phyloP scores from a whole-genome alignment of 2,113 vertebrate genomes.

The Megalops atlanticus region DNA sequence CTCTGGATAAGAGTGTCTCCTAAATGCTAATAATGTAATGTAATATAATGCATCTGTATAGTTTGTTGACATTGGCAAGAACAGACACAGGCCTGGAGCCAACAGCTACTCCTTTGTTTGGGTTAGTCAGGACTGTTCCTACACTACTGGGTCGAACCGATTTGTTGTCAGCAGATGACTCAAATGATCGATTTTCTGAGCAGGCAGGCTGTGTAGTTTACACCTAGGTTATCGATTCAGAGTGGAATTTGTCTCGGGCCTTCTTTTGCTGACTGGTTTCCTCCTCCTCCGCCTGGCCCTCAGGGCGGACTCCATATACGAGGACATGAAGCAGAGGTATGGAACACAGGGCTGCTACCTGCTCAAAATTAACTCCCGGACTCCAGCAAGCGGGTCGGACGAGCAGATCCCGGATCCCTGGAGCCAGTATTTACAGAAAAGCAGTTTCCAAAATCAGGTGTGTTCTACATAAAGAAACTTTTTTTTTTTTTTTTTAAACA shows the following conservation, averaged over 20 bases:
- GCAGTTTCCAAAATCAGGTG: slow-evolving; percentile 82
- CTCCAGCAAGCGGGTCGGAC: slow-evolving; percentile 74
- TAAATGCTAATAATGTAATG: no score
- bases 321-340: slow-evolving; percentile 97
- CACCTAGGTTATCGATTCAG: not conserved
- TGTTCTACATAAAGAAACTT: not conserved
- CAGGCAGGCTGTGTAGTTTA: not conserved
- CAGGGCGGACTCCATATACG: slow-evolving; percentile 91
- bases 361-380: slow-evolving; percentile 92
- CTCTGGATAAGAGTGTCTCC: no score
- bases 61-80: no score
- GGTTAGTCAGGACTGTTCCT: not conserved
- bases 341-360: slow-evolving; percentile 94
- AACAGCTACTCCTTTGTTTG: not conserved
- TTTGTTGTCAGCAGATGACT: no score
- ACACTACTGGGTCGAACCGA: no score
- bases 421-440: slow-evolving; percentile 96
- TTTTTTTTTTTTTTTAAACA: not conserved
- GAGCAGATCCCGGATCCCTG: slow-evolving; percentile 98
- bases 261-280: not conserved
- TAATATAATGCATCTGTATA: no score
- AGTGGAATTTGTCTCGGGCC: not conserved
- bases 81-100: no score
- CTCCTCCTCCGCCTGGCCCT: not conserved
- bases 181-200: not conserved